A percentile compares a stretch with the other conserved stretches of the same genome.
Conservation (phyloP, 2,888 invertebrate genomes). For the Sialis fuliginosa region DNA sequence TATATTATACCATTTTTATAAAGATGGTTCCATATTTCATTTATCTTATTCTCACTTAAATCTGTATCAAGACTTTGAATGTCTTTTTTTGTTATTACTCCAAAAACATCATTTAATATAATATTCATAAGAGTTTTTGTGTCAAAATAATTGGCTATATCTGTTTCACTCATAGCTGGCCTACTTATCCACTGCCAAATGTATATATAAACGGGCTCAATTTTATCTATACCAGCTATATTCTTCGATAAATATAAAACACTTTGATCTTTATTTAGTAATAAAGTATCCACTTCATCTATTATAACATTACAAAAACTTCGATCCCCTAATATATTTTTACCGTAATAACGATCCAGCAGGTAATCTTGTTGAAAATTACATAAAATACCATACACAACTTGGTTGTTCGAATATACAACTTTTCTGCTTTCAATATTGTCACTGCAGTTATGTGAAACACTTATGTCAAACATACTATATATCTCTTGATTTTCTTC, state of each 20-base stretch:
- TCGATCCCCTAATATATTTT: conserved; percentile 16
- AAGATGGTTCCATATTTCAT: conserved; percentile 9
- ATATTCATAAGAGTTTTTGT: conserved; percentile 7
- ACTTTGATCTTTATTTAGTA: conserved; percentile 23
- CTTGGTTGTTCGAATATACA: conserved; percentile 12
- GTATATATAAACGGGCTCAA: conserved; percentile 17
- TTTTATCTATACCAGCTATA: conserved; percentile 19
- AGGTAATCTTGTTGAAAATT: conserved; percentile 19
- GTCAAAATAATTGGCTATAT: conserved; percentile 8
- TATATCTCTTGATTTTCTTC: conserved; percentile 12
- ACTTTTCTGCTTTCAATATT: conserved; percentile 12
- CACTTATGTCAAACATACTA: conserved; percentile 14
- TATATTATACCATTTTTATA: conserved; percentile 4
- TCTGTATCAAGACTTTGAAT: conserved; percentile 8
- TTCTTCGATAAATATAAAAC: conserved; percentile 21
- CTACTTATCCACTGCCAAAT: conserved; percentile 16
- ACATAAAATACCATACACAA: conserved; percentile 19
- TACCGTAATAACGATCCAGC: conserved; percentile 17
- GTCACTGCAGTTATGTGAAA: conserved; percentile 15
- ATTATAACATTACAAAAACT: conserved; percentile 18
- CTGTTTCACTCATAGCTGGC: conserved; percentile 3
- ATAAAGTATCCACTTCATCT: conserved; percentile 26
- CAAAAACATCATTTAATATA: conserved; percentile 11
- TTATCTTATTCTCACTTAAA: conserved; percentile 1
- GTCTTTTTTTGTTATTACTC: conserved; percentile 10